phyloP scores from a whole-genome alignment of 2,797 vertebrate species.

The Hephaestus fuliginosus region DNA sequence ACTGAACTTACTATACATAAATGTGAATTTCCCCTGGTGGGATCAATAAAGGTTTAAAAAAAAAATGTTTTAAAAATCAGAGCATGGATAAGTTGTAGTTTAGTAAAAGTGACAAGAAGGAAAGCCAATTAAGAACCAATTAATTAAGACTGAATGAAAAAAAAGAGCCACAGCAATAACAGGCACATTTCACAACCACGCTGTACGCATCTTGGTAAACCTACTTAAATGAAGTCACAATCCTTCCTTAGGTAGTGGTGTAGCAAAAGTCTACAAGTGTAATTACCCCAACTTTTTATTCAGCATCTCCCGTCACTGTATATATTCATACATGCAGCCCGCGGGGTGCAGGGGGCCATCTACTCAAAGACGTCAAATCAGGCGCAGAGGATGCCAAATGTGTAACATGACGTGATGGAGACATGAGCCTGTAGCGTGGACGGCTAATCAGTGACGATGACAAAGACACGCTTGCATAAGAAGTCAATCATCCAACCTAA shows the following conservation, averaged over 20 bases:
- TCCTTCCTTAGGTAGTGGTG: too few species aligned
- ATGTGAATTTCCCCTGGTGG: too few species aligned
- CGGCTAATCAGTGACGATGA: constrained; percentile 14
- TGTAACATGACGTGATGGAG: constrained; percentile 21
- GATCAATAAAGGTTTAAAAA: too few species aligned
- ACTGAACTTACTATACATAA: background rate
- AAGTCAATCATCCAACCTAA: constrained; percentile 14
- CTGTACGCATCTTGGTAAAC: too few species aligned
- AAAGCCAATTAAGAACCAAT: too few species aligned
- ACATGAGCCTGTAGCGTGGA: constrained; percentile 31
- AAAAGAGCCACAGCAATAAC: too few species aligned
- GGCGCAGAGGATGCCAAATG: constrained; percentile 17
- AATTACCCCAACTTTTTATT: background rate
- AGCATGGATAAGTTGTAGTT: background rate
- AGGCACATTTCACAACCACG: too few species aligned
- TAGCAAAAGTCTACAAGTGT: too few species aligned
- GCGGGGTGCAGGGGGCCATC: constrained; percentile 29
- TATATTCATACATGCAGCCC: constrained; percentile 7
- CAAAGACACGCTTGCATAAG: constrained; percentile 9
- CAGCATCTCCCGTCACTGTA: constrained; percentile 19
- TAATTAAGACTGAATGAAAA: too few species aligned
- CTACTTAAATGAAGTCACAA: too few species aligned
- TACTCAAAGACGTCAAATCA: constrained; percentile 47
- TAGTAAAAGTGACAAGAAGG: too few species aligned
- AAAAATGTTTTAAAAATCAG: background rate